Percentiles rank a stretch among this genome's conserved stretches.
Evolutionary conservation across 1,140 invertebrate species (phyloP).

Genomic region (Drosophila nigrodunni): DNA sequence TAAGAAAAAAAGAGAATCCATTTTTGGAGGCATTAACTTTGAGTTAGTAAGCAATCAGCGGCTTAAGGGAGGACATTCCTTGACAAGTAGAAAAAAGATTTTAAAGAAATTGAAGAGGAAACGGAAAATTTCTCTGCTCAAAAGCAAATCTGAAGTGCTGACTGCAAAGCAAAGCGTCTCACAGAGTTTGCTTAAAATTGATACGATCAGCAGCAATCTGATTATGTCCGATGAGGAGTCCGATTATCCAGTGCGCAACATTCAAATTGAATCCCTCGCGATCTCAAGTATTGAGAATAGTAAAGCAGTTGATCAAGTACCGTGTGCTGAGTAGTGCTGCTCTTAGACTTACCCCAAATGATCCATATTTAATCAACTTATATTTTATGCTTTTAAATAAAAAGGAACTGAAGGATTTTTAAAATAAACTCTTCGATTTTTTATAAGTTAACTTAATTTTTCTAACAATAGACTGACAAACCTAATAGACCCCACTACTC

Average conservation of each 20-base stretch:
- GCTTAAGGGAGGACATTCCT: slow-evolving; percentile 30
- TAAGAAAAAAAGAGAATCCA: slow-evolving; percentile 33
- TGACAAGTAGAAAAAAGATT: not conserved
- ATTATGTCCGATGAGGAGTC: slow-evolving; percentile 6
- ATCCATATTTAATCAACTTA: too few relatives aligned
- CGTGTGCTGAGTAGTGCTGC: not conserved
- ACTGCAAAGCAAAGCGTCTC: not conserved
- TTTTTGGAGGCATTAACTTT: slow-evolving; percentile 54
- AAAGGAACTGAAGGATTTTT: too few relatives aligned
- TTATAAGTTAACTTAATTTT: too few relatives aligned
- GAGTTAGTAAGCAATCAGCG: slow-evolving; percentile 43
- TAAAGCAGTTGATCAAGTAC: not conserved
- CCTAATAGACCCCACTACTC: too few relatives aligned
- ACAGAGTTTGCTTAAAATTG: not conserved
- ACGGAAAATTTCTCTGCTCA: too few relatives aligned
- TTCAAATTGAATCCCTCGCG: not conserved
- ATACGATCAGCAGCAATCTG: not conserved
- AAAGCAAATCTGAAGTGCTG: too few relatives aligned
- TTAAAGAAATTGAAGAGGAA: not conserved
- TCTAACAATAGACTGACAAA: too few relatives aligned
- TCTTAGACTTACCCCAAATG: not conserved
- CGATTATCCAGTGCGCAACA: not conserved
- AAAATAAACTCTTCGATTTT: too few relatives aligned
- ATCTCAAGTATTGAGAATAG: not conserved
- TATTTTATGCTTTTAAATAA: too few relatives aligned